A percentile compares a stretch with the other conserved stretches of the same genome.
phyloP scores from a whole-genome alignment of 2,113 vertebrate genomes.

The Cervus canadensis region DNA sequence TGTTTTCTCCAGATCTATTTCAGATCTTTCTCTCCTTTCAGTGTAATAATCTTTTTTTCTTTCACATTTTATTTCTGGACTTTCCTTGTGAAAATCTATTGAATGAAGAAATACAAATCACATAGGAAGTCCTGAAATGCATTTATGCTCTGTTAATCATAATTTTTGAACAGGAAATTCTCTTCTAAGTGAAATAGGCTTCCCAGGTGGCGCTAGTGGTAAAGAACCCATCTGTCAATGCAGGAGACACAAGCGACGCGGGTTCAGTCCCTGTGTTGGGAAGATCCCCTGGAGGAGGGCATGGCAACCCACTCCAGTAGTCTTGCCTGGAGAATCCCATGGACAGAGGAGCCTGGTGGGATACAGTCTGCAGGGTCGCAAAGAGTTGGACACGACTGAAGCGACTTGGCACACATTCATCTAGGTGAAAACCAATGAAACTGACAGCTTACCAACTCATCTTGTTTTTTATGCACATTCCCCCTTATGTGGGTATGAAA shows the following conservation, averaged over 20 bases:
- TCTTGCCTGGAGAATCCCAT: background rate
- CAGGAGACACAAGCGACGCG: background rate
- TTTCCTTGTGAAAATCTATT: background rate
- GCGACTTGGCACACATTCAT: background rate
- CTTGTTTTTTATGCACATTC: background rate
- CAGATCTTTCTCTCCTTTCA: background rate
- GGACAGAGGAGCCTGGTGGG: background rate
- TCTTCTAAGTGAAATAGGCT: background rate
- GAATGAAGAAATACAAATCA: background rate
- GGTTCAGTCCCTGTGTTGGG: accelerated
- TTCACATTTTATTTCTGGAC: background rate
- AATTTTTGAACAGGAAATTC: background rate
- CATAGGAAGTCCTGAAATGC: background rate
- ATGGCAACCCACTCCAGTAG: background rate
- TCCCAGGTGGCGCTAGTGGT: background rate
- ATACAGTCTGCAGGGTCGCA: background rate
- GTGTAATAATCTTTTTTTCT: background rate
- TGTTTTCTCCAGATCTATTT: background rate
- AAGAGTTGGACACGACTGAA: background rate
- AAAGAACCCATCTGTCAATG: background rate
- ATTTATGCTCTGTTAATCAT: background rate
- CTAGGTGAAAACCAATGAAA: background rate
- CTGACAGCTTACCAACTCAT: background rate
- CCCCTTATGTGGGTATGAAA: background rate
- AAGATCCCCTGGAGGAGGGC: background rate